Conservation (phyloP, 2,113 vertebrate species). For the Cheirogaleus medius region DNA sequence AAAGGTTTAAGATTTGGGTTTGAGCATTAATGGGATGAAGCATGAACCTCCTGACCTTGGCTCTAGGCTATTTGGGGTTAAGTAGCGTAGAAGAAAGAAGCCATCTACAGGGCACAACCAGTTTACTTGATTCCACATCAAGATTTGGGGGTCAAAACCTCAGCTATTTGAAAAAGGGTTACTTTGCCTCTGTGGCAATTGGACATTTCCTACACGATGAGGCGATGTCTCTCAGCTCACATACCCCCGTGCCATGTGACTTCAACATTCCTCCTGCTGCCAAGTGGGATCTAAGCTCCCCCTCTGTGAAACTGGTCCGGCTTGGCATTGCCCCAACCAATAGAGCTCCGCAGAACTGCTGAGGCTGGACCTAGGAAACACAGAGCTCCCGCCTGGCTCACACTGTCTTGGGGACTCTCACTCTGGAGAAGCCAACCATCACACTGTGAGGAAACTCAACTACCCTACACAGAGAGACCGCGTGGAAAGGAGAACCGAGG, state of each 20-base stretch:
- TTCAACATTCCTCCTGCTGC: background rate
- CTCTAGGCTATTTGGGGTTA: background rate
- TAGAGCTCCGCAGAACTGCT: background rate
- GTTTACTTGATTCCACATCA: background rate
- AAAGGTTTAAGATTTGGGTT: background rate
- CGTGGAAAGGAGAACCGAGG: background rate
- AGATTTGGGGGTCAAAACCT: background rate
- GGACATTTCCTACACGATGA: background rate
- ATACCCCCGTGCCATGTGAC: background rate
- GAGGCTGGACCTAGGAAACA: background rate
- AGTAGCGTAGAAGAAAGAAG: background rate
- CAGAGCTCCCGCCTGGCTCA: background rate
- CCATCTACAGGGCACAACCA: rapidly evolving
- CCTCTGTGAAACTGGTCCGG: background rate
- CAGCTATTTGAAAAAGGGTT: background rate
- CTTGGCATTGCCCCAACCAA: background rate
- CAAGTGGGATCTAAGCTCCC: no score
- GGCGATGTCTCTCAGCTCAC: background rate
- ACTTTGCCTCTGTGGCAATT: background rate
- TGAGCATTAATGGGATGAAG: background rate
- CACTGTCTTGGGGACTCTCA: rapidly evolving
- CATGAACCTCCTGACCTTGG: background rate
- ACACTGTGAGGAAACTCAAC: background rate
- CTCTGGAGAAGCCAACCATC: background rate
- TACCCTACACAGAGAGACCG: background rate